A percentile compares a stretch with the other conserved stretches of the same genome.
phyloP scores from a whole-genome alignment of 2,888 invertebrate species.

The Melanostoma mellinum region DNA sequence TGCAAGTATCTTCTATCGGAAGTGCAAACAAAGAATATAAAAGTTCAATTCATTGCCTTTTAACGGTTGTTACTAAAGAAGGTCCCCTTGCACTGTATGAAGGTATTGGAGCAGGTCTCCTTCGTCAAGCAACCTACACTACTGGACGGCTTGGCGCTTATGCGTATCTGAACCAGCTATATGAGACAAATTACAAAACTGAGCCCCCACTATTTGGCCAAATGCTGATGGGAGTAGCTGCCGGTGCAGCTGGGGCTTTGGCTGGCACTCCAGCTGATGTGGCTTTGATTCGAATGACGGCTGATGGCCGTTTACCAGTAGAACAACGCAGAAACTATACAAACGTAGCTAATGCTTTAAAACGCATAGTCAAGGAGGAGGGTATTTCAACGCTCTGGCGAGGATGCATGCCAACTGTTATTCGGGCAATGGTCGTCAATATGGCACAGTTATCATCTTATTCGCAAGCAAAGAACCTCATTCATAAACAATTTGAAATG shows the following conservation, averaged over 20 bases:
- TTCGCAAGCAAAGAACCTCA: conserved; percentile 84
- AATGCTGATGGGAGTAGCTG: conserved; percentile 90
- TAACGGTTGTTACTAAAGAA: conserved; percentile 90
- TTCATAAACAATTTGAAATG: conserved; percentile 84
- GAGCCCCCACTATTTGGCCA: conserved; percentile 87
- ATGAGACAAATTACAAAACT: conserved; percentile 80
- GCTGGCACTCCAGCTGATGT: conserved; percentile 98
- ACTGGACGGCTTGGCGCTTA: conserved; percentile 96
- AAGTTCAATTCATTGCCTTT: conserved; percentile 90
- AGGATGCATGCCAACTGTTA: conserved; percentile 93
- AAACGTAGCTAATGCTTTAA: conserved; percentile 94
- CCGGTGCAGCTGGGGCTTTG: conserved; percentile 88
- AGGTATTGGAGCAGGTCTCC: conserved; percentile 93
- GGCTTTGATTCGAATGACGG: conserved; percentile 97
- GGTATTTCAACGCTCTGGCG: conserved; percentile 92
- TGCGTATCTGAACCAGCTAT: conserved; percentile 91
- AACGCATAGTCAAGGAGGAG: conserved; percentile 91
- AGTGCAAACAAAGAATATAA: conserved; percentile 86
- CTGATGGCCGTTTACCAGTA: conserved; percentile 95
- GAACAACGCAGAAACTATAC: conserved; percentile 96
- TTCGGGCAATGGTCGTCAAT: conserved; percentile 98
- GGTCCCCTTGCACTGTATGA: conserved; percentile 92
- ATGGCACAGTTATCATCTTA: conserved; percentile 96
- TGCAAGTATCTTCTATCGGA: conserved; percentile 94
- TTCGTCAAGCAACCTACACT: conserved; percentile 98